A percentile compares a stretch with the other conserved stretches of the same genome.
Evolutionary conservation across 2,888 invertebrate genomes (phyloP).

Genomic region (Drosophila kambysellisi): DNA sequence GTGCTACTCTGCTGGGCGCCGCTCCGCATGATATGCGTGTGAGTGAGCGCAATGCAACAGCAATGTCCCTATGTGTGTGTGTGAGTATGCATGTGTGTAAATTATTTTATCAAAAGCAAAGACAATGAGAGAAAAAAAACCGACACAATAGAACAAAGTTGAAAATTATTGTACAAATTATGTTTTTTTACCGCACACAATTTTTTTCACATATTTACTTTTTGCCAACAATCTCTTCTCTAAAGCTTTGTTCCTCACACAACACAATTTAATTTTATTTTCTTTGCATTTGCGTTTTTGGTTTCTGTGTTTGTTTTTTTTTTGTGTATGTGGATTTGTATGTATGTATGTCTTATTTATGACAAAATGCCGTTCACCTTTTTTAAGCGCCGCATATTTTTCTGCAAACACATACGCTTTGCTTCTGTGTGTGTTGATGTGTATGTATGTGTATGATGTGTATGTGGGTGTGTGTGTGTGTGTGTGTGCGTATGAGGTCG

Average conservation of each 20-base stretch:
- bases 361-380: slow-evolving; percentile 82
- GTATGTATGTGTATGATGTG: slow-evolving; percentile 40
- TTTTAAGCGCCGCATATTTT: slow-evolving; percentile 83
- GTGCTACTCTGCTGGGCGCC: slow-evolving; percentile 52
- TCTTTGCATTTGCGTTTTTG: slow-evolving; percentile 27
- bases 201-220: slow-evolving; percentile 30
- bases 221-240: slow-evolving; percentile 21
- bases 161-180: slow-evolving; percentile 75
- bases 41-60: slow-evolving; percentile 62
- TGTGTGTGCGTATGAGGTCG: slow-evolving; percentile 32
- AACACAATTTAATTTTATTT: slow-evolving; percentile 32
- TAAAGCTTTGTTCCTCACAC: slow-evolving; percentile 23
- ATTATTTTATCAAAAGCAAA: slow-evolving; percentile 77
- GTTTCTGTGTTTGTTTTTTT: slow-evolving; percentile 8
- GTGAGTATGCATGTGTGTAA: slow-evolving; percentile 40
- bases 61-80: slow-evolving; percentile 9
- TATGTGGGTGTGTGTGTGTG: slow-evolving; percentile 23
- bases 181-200: slow-evolving; percentile 71
- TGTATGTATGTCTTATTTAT: slow-evolving; percentile 47
- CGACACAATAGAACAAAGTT: slow-evolving; percentile 56
- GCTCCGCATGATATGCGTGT: slow-evolving; percentile 52
- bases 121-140: slow-evolving; percentile 61
- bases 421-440: slow-evolving; percentile 41
- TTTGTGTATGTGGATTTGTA: slow-evolving; percentile 12
- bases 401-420: slow-evolving; percentile 78